phyloP scores from a whole-genome alignment of 2,797 vertebrate species.

The Alcedo atthis region DNA sequence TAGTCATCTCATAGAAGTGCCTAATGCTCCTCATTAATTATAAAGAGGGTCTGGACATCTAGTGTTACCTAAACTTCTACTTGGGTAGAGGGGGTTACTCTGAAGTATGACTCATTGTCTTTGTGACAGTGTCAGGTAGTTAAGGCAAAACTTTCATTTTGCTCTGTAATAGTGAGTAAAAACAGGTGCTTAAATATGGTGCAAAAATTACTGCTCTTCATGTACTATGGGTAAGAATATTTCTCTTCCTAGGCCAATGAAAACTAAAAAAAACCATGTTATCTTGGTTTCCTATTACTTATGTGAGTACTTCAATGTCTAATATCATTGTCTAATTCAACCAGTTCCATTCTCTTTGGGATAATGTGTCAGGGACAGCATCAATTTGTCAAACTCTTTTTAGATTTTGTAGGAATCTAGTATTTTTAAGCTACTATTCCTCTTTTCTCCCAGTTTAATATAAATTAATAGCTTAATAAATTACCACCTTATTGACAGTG shows the following conservation, averaged over 20 bases:
- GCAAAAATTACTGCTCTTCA: neutral
- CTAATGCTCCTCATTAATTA: fast-evolving
- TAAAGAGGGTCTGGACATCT: neutral
- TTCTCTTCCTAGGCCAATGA: neutral
- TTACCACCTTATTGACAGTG: neutral
- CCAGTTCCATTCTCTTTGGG: neutral
- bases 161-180: neutral
- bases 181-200: neutral
- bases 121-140: neutral
- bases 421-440: neutral
- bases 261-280: neutral
- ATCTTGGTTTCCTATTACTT: neutral
- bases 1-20: neutral
- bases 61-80: neutral
- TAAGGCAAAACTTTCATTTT: neutral
- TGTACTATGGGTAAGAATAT: neutral
- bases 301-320: neutral
- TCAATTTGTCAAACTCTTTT: neutral
- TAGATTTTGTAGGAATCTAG: neutral
- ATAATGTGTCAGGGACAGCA: fast-evolving
- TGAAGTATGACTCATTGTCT: neutral
- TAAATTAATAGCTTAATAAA: neutral
- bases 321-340: neutral
- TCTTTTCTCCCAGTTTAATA: neutral
- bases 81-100: fast-evolving